Evolutionary conservation across 2,888 invertebrate species (phyloP).

Genomic region (Scrobipalpa costella): DNA sequence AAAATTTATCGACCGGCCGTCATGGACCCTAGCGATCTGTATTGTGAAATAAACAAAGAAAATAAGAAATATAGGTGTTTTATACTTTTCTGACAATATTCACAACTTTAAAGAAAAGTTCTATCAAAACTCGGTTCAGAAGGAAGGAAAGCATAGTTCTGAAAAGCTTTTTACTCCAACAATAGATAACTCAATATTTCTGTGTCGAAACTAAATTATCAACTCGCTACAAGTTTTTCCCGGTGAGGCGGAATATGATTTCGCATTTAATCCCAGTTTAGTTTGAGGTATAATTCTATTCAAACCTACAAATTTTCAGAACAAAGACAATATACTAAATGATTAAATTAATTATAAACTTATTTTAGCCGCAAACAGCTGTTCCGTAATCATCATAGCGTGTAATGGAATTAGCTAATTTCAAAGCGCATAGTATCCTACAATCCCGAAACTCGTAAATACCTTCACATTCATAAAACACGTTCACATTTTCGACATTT

Average conservation of each 20-base stretch:
- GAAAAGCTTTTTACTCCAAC: slow-evolving; percentile 16
- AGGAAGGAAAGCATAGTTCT: neutral
- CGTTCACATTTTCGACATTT: neutral
- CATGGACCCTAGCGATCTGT: too few relatives aligned
- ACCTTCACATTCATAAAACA: too few relatives aligned
- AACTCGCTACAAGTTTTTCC: slow-evolving; percentile 19
- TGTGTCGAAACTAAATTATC: slow-evolving; percentile 24
- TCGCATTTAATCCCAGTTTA: slow-evolving; percentile 10
- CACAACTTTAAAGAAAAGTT: neutral
- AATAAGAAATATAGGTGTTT: too few relatives aligned
- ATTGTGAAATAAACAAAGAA: too few relatives aligned
- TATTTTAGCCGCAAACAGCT: neutral
- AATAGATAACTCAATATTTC: slow-evolving; percentile 21
- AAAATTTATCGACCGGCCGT: too few relatives aligned
- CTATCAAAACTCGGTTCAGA: neutral
- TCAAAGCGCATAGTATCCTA: neutral
- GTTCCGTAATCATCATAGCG: neutral
- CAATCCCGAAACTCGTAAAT: too few relatives aligned
- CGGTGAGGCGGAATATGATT: slow-evolving; percentile 23
- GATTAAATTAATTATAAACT: neutral
- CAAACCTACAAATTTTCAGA: neutral
- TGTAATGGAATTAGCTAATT: neutral
- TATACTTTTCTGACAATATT: too few relatives aligned
- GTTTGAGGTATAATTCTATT: neutral
- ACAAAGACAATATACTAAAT: neutral